Conservation (phyloP, 2,888 invertebrate species). For the Drosophila recens region DNA sequence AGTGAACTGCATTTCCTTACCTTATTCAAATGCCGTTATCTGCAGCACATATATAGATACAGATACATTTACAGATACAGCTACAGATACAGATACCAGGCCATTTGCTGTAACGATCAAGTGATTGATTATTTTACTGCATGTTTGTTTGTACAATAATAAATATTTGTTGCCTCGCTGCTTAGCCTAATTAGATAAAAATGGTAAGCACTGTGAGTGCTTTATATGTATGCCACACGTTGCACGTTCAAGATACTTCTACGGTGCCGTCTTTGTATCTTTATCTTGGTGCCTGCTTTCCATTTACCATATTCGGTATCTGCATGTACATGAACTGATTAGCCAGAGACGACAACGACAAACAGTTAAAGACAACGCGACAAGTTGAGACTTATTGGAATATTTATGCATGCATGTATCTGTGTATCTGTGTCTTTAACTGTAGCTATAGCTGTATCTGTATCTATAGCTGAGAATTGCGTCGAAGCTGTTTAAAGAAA, state of each 20-base stretch:
- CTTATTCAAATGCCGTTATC: constrained; percentile 79
- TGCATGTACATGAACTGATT: constrained; percentile 58
- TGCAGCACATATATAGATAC: constrained; percentile 37
- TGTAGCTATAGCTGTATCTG: constrained; percentile 22
- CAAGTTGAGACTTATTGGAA: constrained; percentile 71
- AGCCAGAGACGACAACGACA: constrained; percentile 45
- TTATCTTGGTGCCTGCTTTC: constrained; percentile 66
- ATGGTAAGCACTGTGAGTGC: constrained; percentile 46
- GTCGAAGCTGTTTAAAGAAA: constrained; percentile 75
- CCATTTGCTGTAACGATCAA: constrained; percentile 77
- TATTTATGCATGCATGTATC: constrained; percentile 53
- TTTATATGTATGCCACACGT: constrained; percentile 53
- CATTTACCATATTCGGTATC: constrained; percentile 75
- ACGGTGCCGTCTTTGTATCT: constrained; percentile 20
- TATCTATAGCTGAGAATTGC: constrained; percentile 53
- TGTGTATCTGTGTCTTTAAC: constrained; percentile 15
- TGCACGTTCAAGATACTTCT: constrained; percentile 26
- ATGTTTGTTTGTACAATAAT: constrained; percentile 65
- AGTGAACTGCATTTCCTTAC: constrained; percentile 66
- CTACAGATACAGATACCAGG: constrained; percentile 45
- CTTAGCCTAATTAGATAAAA: constrained; percentile 83
- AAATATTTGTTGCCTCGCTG: constrained; percentile 72
- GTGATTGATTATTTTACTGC: constrained; percentile 78
- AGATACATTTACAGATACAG: constrained; percentile 31
- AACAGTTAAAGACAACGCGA: constrained; percentile 54